Evolutionary conservation across 2,113 vertebrate genomes (phyloP).

Genomic region (pig (Sus scrofa)): T2T-Sscrofa CM000818.6:77131001-77131500

Average conservation of each 20-base stretch:
- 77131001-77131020: not conserved
- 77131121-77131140: not conserved
- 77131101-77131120: not conserved
- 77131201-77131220: not conserved
- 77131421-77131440: not conserved
- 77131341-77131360: not conserved
- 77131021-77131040: not conserved
- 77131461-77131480: too few species aligned
- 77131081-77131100: not conserved
- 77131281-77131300: constrained; percentile 4
- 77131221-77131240: not conserved
- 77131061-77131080: not conserved
- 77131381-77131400: not conserved
- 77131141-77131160: not conserved
- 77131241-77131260: not conserved
- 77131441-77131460: too few species aligned
- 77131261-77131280: not conserved
- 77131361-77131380: not conserved
- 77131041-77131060: not conserved
- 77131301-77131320: not conserved
- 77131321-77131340: not conserved
- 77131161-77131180: not conserved
- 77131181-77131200: not conserved
- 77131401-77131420: not conserved
- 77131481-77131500: too few species aligned